Evolutionary conservation across 2,888 invertebrate species (phyloP).

Genomic region (Tillus elongatus): DNA sequence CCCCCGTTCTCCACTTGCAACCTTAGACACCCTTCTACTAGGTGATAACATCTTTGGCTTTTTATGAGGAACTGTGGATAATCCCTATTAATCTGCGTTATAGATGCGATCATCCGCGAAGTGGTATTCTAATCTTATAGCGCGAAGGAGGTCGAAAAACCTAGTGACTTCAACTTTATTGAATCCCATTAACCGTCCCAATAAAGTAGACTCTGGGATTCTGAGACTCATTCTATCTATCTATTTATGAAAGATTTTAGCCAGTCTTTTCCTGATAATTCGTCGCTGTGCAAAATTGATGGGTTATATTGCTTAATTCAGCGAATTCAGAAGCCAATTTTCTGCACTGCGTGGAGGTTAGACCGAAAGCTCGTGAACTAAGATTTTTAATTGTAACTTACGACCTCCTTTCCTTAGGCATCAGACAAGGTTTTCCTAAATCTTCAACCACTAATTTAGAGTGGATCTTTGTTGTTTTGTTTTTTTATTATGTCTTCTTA

Average conservation of each 20-base stretch:
- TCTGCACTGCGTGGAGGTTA: slow-evolving; percentile 14
- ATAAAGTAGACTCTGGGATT: slow-evolving; percentile 19
- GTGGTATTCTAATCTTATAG: slow-evolving; percentile 16
- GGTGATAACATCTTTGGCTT: slow-evolving; percentile 20
- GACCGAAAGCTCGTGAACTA: slow-evolving; percentile 15
- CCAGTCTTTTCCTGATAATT: slow-evolving; percentile 22
- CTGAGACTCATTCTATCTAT: slow-evolving; percentile 17
- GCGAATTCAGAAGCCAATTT: slow-evolving; percentile 20
- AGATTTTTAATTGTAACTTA: slow-evolving; percentile 16
- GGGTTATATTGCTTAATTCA: slow-evolving; percentile 15
- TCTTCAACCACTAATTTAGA: slow-evolving; percentile 15
- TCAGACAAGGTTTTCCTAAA: slow-evolving; percentile 13
- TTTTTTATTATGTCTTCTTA: slow-evolving; percentile 18
- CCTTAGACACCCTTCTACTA: slow-evolving; percentile 19
- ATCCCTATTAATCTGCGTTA: slow-evolving; percentile 22
- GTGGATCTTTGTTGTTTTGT: slow-evolving; percentile 14
- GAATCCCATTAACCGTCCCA: slow-evolving; percentile 19
- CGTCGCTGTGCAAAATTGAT: slow-evolving; percentile 15
- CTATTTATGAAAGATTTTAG: slow-evolving; percentile 18
- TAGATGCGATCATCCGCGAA: slow-evolving; percentile 20
- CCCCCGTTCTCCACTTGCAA: slow-evolving; percentile 20
- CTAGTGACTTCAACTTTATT: slow-evolving; percentile 17
- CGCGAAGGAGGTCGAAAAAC: slow-evolving; percentile 11
- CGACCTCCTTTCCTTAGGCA: slow-evolving; percentile 19
- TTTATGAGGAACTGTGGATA: slow-evolving; percentile 21